These are phyloP conservation scores for Dipodomys stephensi DNA, from an alignment of 2,113 vertebrate species.

Conservation along the genomic window DNA sequence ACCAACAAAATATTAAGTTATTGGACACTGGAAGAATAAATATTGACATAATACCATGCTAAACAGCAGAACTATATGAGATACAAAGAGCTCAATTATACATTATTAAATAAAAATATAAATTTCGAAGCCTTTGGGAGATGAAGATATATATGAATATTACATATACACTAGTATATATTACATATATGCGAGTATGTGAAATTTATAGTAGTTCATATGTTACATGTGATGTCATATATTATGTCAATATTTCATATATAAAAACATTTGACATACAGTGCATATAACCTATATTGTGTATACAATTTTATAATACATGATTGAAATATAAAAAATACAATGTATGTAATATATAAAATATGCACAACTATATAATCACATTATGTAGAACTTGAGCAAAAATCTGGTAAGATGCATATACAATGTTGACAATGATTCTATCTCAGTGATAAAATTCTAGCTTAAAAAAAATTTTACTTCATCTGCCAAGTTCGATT, in stretches of 20 bases:
- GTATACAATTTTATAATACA: too few relatives aligned
- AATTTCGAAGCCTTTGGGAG: background rate
- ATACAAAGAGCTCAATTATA: background rate
- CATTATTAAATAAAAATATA: background rate
- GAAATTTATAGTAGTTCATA: background rate
- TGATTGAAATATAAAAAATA: too few relatives aligned
- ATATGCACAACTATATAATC: background rate
- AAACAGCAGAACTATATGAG: background rate
- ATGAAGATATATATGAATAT: background rate
- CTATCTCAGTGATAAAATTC: background rate
- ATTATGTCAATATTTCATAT: too few relatives aligned
- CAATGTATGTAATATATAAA: background rate
- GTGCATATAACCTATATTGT: too few relatives aligned
- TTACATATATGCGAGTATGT: too few relatives aligned
- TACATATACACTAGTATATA: too few relatives aligned
- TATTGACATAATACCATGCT: background rate
- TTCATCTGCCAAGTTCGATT: background rate
- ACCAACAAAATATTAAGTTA: conserved; percentile 7
- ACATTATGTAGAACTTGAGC: background rate
- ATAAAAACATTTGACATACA: too few relatives aligned
- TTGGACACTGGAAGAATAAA: background rate
- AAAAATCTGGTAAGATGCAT: background rate
- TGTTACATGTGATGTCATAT: too few relatives aligned
- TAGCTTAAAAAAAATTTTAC: background rate
- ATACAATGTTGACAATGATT: conserved; percentile 41